These are phyloP conservation scores for Plectrocnemia conspersa DNA, from an alignment of 1,140 invertebrate species.

Conservation along the genomic window DNA sequence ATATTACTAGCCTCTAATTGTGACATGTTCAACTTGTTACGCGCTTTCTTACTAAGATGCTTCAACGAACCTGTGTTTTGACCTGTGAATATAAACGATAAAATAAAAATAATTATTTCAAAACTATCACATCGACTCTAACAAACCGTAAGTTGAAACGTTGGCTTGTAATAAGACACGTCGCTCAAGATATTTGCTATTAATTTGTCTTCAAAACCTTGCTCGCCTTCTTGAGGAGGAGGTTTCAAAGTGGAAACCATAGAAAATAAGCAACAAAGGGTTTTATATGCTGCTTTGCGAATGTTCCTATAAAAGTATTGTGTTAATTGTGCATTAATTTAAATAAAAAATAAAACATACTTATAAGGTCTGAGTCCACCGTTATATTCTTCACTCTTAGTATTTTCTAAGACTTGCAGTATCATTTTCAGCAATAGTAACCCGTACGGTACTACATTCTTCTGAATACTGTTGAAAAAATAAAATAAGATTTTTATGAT, in stretches of 20 bases:
- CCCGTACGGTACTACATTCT: constrained; percentile 23
- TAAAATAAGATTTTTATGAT: constrained; percentile 4
- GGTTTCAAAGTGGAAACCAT: constrained; percentile 22
- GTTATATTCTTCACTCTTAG: constrained; percentile 13
- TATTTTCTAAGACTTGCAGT: constrained; percentile 25
- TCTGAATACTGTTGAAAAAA: constrained; percentile 18
- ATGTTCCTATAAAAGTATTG: constrained; percentile 19
- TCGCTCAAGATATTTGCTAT: constrained; percentile 24
- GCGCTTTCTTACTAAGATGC: constrained; percentile 21
- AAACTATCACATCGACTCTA: background rate
- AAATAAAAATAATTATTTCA: background rate
- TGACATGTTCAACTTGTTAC: constrained; percentile 13
- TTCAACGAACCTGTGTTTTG: constrained; percentile 11
- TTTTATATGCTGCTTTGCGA: constrained; percentile 23
- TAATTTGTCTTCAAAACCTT: constrained; percentile 26
- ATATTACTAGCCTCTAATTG: constrained; percentile 18
- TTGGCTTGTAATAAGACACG: constrained; percentile 8
- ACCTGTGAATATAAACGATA: constrained; percentile 8
- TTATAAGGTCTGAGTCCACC: constrained; percentile 24
- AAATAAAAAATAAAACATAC: constrained; percentile 15
- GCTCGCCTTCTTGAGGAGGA: constrained; percentile 22
- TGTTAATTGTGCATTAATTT: constrained; percentile 6
- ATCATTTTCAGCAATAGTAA: constrained; percentile 24
- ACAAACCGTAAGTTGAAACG: constrained; percentile 26
- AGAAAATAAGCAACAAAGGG: constrained; percentile 16